Conservation (phyloP, 2,797 vertebrate species). For the Rhinogobio ventralis region DNA sequence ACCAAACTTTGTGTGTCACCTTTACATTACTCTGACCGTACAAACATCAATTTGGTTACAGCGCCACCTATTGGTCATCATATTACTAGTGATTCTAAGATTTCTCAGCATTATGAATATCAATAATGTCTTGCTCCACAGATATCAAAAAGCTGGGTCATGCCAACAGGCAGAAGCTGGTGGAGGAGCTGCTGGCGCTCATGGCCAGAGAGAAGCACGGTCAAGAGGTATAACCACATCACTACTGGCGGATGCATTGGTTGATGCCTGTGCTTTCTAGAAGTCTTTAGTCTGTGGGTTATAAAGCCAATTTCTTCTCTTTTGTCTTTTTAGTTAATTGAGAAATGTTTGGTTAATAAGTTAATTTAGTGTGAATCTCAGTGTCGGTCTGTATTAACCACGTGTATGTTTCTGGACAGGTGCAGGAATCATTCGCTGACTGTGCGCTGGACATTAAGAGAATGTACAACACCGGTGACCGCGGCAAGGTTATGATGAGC, state of each 20-base stretch:
- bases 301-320: background rate
- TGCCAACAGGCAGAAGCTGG: conserved; percentile 70
- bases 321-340: background rate
- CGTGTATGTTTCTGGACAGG: conserved; percentile 68
- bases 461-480: conserved; percentile 60
- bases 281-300: background rate
- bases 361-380: background rate
- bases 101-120: too few relatives aligned
- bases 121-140: conserved; percentile 51
- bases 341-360: background rate
- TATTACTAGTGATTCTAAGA: too few relatives aligned
- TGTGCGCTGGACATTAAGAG: conserved; percentile 85
- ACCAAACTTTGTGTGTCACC: too few relatives aligned
- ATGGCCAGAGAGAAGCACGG: conserved; percentile 89
- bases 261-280: background rate
- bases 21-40: too few relatives aligned
- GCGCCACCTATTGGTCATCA: too few relatives aligned
- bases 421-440: conserved; percentile 83
- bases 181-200: conserved; percentile 84
- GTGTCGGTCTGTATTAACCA: background rate
- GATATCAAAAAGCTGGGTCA: conserved; percentile 83
- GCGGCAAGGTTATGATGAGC: conserved; percentile 44
- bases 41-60: too few relatives aligned
- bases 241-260: background rate
- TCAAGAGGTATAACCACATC: conserved; percentile 78